Evolutionary conservation across 2,113 vertebrate species (phyloP), one percentile per base, ranked within the genome.

Genomic region (Lanius ludovicianus): DNA sequence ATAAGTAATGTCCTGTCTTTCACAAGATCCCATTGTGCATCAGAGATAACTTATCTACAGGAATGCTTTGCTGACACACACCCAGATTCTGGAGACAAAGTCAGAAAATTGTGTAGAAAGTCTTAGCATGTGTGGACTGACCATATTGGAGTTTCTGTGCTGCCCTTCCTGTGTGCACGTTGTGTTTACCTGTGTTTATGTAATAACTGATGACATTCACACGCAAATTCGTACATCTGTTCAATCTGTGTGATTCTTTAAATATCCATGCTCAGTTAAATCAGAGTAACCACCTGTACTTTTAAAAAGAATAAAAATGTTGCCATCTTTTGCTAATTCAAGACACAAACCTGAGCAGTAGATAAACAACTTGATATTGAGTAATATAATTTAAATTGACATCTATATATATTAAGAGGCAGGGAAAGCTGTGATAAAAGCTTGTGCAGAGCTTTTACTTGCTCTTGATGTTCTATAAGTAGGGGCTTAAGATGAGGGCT

Each of bases 391-490:
- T 96, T 92, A 75, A 96, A 87, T 75, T 44, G 56, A 89, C 23
- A 73, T 37, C 39, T 65, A 8, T 44, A 73, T 7, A 7, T 84
- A 30, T 53, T 70, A 73, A 83, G 50, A 96, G 31, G 31, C 42
- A 95, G 63, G 84, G 77, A 77, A 81, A 91, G 24, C 44, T 71
- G 41, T 85, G 67, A 90, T 74, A 81, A 88, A 97, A 95, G 14
- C 33, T 84, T 33, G 4, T 75, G 39, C 42, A 88, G 42, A 63
- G 24, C 18, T 94, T 97, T 96, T 90, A 14, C 46, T 95, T 96
- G 52, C 70, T 67, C 75, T 93, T 93, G 60, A 71, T 91, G 37
- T 96, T 97, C 90, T 92, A 46, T 94, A 91, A 95, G 81, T 53
- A 90, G 42, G 33, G 15, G 15, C 69, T 47, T 92, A 57, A 5